Evolutionary conservation across 2,888 invertebrate genomes (phyloP).

Genomic region (Cheilosia urbana): DNA sequence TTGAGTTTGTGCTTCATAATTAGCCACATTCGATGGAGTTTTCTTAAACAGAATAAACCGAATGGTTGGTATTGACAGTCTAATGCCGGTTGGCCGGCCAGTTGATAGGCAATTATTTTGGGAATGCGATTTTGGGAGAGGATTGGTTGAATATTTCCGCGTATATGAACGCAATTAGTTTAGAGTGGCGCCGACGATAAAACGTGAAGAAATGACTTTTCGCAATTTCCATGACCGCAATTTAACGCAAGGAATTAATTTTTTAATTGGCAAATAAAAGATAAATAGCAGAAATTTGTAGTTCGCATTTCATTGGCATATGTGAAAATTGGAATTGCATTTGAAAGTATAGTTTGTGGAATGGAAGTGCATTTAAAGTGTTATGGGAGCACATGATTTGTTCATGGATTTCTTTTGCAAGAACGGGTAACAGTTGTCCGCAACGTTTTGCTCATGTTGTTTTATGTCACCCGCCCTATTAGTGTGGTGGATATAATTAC

Average conservation of each 20-base stretch:
- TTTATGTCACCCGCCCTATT: no score
- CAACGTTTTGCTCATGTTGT: no score
- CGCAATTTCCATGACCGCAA: background rate
- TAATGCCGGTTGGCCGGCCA: background rate
- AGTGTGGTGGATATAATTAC: no score
- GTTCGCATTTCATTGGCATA: background rate
- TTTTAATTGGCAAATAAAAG: constrained; percentile 20
- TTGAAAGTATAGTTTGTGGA: background rate
- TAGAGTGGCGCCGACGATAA: background rate
- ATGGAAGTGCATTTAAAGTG: no score
- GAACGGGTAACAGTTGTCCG: no score
- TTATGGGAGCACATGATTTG: no score
- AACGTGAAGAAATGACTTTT: background rate
- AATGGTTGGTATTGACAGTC: background rate
- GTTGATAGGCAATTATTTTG: constrained; percentile 39
- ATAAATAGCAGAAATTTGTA: background rate
- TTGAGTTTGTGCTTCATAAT: background rate
- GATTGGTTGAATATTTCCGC: background rate
- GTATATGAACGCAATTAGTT: constrained; percentile 26
- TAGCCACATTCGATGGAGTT: constrained; percentile 15
- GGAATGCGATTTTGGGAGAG: constrained; percentile 9
- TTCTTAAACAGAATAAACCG: constrained; percentile 21
- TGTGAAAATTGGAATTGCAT: constrained; percentile 21
- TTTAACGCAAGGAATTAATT: background rate
- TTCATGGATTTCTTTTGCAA: no score